phyloP scores from a whole-genome alignment of 2,888 invertebrate genomes.

The Drosophila flavopinicola region DNA sequence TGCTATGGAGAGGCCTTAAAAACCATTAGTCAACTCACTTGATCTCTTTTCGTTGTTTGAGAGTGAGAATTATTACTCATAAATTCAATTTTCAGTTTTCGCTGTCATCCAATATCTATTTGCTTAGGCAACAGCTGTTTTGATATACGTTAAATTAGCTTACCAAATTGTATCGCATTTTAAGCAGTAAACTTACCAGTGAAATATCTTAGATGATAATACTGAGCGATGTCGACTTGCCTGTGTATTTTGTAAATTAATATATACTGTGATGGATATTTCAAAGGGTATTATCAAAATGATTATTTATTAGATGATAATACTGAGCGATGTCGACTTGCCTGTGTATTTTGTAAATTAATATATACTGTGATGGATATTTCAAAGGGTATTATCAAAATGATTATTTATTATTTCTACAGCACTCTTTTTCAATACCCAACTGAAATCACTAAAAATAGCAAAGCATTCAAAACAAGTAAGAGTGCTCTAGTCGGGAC shows the following conservation, averaged over 20 bases:
- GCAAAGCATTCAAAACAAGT: slow-evolving; percentile 12
- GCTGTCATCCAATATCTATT: neutral
- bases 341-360: neutral
- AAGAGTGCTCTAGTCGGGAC: too few species aligned
- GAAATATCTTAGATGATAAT: too few species aligned
- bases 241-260: neutral
- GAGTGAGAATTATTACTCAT: too few species aligned
- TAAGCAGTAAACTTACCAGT: neutral
- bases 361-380: slow-evolving; percentile 6
- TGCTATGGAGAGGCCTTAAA: neutral
- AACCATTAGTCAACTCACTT: too few species aligned
- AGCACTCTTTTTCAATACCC: neutral
- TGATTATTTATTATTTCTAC: neutral
- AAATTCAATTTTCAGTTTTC: neutral
- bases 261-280: slow-evolving; percentile 7
- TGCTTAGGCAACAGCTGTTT: slow-evolving; percentile 47
- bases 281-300: neutral
- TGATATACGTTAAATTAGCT: neutral
- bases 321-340: neutral
- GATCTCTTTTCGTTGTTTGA: neutral
- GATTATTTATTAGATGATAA: neutral
- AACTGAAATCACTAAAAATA: slow-evolving; percentile 3
- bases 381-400: neutral
- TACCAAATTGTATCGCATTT: neutral
- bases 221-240: neutral